A percentile compares a stretch with the other conserved stretches of the same genome.
Conservation (phyloP, 2,797 vertebrate genomes). For the Mycteria americana region DNA sequence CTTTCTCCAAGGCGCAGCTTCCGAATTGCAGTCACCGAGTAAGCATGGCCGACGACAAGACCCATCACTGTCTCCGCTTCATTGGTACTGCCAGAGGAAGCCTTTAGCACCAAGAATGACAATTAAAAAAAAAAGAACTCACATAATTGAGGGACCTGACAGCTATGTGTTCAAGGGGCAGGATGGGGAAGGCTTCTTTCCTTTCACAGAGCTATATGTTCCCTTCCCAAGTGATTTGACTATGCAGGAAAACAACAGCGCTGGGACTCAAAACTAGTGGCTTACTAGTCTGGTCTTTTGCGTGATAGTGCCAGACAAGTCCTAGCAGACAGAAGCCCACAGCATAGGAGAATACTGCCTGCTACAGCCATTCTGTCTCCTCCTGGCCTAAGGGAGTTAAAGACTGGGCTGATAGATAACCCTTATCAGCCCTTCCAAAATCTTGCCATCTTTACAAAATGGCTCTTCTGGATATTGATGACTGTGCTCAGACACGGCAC, state of each 20-base stretch:
- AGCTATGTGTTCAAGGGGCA: neutral
- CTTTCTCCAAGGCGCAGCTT: slow-evolving; percentile 84
- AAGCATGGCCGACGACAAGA: slow-evolving; percentile 89
- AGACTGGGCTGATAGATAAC: neutral
- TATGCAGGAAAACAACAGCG: neutral
- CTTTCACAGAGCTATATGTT: neutral
- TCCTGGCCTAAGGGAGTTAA: neutral
- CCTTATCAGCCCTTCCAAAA: neutral
- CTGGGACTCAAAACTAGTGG: neutral
- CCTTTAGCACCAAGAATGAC: slow-evolving; percentile 61
- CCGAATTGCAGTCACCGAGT: slow-evolving; percentile 88
- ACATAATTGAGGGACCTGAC: rapidly evolving
- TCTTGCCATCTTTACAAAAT: neutral
- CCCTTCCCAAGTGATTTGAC: neutral
- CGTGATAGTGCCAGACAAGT: neutral
- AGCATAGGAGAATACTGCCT: neutral
- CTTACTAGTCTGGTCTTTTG: neutral
- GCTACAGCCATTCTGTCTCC: neutral
- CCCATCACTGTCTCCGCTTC: slow-evolving; percentile 80
- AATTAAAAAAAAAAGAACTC: neutral
- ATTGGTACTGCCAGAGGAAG: slow-evolving; percentile 66
- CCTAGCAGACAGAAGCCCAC: neutral
- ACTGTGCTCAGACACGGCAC: neutral
- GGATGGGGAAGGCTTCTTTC: neutral
- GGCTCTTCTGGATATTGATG: neutral